These are phyloP conservation scores for Phasia obesa DNA, from an alignment of 2,888 invertebrate genomes.

Conservation along the genomic window DNA sequence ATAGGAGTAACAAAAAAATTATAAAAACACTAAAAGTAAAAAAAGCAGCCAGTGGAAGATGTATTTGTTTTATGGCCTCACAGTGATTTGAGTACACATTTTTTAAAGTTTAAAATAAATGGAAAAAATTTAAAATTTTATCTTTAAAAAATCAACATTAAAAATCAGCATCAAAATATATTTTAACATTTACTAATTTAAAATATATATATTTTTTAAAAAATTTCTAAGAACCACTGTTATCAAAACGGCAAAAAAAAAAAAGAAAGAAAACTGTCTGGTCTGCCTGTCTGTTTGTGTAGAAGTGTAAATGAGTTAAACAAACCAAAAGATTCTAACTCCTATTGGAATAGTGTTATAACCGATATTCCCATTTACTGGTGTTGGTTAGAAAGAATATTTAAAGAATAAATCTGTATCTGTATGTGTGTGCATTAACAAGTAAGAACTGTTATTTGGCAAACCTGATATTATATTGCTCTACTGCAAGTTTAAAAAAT, in stretches of 20 bases:
- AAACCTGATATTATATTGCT: too few relatives aligned
- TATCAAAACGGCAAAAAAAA: background rate
- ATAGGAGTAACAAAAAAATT: constrained; percentile 32
- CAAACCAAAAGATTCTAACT: background rate
- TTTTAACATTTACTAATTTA: too few relatives aligned
- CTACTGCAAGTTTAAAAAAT: too few relatives aligned
- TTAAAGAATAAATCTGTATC: constrained; percentile 10
- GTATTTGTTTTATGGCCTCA: constrained; percentile 16
- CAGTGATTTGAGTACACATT: background rate
- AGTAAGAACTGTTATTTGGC: too few relatives aligned
- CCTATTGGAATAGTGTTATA: background rate
- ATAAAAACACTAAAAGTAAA: constrained; percentile 24
- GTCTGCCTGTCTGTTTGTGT: background rate
- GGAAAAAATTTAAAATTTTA: too few relatives aligned
- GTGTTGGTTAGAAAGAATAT: constrained; percentile 21
- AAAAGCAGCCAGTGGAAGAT: constrained; percentile 2
- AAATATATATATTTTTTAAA: too few relatives aligned
- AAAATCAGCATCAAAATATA: too few relatives aligned
- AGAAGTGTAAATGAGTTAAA: background rate
- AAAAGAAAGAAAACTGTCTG: background rate
- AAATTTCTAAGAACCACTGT: background rate
- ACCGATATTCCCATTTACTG: too few relatives aligned
- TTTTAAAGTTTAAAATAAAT: background rate
- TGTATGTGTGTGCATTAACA: background rate
- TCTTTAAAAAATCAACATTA: too few relatives aligned